Evolutionary conservation across 2,888 invertebrate species (phyloP).

Genomic region (Dicranocentrus wangi): DNA sequence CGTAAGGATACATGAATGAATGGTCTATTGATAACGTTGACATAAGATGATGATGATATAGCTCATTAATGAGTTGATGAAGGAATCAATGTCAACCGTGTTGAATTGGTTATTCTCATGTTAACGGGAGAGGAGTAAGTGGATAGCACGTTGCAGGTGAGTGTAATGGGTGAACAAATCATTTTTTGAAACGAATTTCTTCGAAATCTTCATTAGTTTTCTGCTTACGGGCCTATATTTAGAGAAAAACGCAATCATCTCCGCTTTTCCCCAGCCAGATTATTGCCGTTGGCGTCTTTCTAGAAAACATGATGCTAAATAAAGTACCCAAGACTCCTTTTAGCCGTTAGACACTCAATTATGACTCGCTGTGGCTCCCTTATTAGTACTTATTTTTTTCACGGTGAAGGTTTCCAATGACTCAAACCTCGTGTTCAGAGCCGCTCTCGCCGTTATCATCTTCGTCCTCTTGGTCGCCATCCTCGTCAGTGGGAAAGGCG

Average conservation of each 20-base stretch:
- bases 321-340: background rate
- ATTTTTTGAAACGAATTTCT: conserved; percentile 12
- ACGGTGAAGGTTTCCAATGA: conserved; percentile 44
- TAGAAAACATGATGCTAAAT: background rate
- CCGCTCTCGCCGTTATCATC: background rate
- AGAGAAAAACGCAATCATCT: conserved; percentile 8
- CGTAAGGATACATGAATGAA: background rate
- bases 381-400: too few species aligned
- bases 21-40: conserved; percentile 29
- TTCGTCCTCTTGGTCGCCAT: too few species aligned
- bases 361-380: too few species aligned
- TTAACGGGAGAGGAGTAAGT: conserved; percentile 11
- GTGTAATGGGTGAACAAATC: conserved; percentile 10
- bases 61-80: conserved; percentile 36
- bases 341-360: conserved; percentile 3
- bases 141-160: conserved; percentile 14
- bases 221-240: background rate
- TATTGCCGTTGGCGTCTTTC: background rate
- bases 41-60: conserved; percentile 25
- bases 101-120: conserved; percentile 42
- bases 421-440: background rate
- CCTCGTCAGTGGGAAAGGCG: too few species aligned
- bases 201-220: conserved; percentile 6
- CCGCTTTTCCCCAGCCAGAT: conserved; percentile 6
- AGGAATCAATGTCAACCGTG: conserved; percentile 49